Conservation (phyloP, 2,113 vertebrate species). For the Catharus fuscescens region DNA sequence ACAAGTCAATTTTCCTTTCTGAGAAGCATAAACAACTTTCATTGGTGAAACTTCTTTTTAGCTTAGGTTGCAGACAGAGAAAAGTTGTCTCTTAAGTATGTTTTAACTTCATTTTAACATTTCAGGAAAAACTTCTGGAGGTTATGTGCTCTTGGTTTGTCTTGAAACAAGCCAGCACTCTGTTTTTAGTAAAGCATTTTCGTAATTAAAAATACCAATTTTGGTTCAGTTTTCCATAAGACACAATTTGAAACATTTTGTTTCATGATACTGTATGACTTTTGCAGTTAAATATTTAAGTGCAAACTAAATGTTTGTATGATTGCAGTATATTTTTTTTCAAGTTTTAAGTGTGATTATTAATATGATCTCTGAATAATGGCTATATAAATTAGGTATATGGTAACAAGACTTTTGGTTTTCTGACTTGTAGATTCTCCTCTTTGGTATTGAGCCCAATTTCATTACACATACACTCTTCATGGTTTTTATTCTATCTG, state of each 20-base stretch:
- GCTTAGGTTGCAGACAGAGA: background rate
- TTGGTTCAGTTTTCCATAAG: background rate
- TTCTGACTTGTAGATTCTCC: background rate
- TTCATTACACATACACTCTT: background rate
- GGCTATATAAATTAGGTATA: background rate
- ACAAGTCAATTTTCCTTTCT: conserved; percentile 40
- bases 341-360: background rate
- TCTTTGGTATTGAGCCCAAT: background rate
- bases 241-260: background rate
- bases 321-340: background rate
- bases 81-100: background rate
- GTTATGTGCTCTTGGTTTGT: background rate
- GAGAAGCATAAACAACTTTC: conserved; percentile 10
- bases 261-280: background rate
- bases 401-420: background rate
- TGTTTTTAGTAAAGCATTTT: background rate
- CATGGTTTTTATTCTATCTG: background rate
- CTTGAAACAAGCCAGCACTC: background rate
- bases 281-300: background rate
- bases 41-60: background rate
- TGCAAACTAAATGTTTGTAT: background rate
- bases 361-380: background rate
- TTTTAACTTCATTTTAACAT: background rate
- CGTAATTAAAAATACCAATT: background rate
- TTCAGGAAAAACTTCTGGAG: background rate